Evolutionary conservation across 1,140 invertebrate species (phyloP).

Genomic region (Saxidomus purpurata): DNA sequence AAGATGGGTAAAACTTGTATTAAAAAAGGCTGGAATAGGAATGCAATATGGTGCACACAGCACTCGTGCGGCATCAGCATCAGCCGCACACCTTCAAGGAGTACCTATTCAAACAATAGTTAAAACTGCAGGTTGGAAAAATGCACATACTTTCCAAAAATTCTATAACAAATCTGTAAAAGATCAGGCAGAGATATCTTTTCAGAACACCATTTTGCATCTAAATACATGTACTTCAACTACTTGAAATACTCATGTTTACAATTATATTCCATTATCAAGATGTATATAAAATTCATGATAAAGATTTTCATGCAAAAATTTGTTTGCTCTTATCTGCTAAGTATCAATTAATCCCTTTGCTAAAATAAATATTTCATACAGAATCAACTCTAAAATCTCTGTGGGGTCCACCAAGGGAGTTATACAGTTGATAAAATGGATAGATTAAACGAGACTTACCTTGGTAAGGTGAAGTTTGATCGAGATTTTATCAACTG

Average conservation of each 20-base stretch:
- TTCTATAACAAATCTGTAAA: background rate
- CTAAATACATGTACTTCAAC: too few relatives aligned
- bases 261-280: too few relatives aligned
- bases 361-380: too few relatives aligned
- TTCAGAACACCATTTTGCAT: too few relatives aligned
- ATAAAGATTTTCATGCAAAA: background rate
- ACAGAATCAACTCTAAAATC: conserved; percentile 22
- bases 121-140: conserved; percentile 37
- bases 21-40: conserved; percentile 19
- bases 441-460: background rate
- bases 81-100: background rate
- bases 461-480: too few relatives aligned
- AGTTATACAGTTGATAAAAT: conserved; percentile 20
- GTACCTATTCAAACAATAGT: conserved; percentile 3
- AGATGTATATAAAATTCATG: background rate
- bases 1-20: conserved; percentile 10
- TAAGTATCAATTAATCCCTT: too few relatives aligned
- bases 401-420: too few relatives aligned
- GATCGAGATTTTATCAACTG: too few relatives aligned
- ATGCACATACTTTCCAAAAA: background rate
- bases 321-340: background rate
- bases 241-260: too few relatives aligned
- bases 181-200: background rate
- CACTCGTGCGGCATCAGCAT: background rate
- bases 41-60: too few relatives aligned